Percentiles rank a stretch among this genome's conserved stretches.
These are phyloP conservation scores for Cecidostiba fungosa DNA, from an alignment of 2,888 invertebrate genomes.

Conservation along the genomic window DNA sequence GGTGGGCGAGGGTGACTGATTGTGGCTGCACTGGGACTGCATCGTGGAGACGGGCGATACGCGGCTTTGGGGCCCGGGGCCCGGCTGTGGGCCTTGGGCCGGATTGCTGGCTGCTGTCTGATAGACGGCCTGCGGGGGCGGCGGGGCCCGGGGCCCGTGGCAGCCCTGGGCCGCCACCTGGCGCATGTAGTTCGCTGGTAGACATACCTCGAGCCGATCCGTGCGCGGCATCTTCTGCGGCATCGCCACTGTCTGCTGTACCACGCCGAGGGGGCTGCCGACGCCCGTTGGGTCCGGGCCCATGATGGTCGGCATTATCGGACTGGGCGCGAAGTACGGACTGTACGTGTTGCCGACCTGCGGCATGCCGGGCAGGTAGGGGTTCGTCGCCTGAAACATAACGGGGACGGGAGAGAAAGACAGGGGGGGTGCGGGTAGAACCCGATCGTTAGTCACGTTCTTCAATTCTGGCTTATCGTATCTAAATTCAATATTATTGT, in stretches of 20 bases:
- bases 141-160: conserved; percentile 76
- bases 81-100: conserved; percentile 74
- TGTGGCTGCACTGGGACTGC: conserved; percentile 72
- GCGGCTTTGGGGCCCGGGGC: conserved; percentile 70
- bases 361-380: conserved; percentile 95
- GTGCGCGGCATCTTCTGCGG: conserved; percentile 97
- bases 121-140: conserved; percentile 70
- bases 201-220: conserved; percentile 97
- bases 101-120: conserved; percentile 76
- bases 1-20: conserved; percentile 76
- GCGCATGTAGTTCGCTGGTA: conserved; percentile 75
- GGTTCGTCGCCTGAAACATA: conserved; percentile 90
- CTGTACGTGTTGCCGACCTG: conserved; percentile 94
- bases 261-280: conserved; percentile 91
- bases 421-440: conserved; percentile 55
- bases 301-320: conserved; percentile 94
- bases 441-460: conserved; percentile 41
- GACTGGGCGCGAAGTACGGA: conserved; percentile 93
- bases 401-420: conserved; percentile 66
- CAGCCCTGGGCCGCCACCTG: conserved; percentile 77
- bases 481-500: background rate
- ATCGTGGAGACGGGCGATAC: conserved; percentile 80
- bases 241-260: conserved; percentile 91
- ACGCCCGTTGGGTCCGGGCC: conserved; percentile 91
- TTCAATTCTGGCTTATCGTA: background rate